Base-by-base conservation (phyloP, 2,797 vertebrate species). In the Mus minutoides region DNA sequence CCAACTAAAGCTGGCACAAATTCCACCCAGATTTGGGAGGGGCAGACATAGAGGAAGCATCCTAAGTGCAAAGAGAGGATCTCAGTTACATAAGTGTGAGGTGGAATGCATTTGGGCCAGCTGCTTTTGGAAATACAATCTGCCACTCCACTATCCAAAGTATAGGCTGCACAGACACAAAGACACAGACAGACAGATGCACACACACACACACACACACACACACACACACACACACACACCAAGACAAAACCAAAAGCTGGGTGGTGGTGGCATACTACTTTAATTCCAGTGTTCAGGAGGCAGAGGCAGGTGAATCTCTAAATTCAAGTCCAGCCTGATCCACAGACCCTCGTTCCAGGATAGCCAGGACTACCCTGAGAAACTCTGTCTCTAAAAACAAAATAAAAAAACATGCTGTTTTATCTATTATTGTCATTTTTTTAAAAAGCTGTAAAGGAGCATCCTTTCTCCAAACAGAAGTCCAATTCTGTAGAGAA, bases 381-480 rank as follows among this genome's bases (percentile, higher is more conserved):
- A 76, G 43, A 26, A 29, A 49, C 26, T 22, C 40, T 76, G 40
- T 46, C 73, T 43, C 40, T 24, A 75, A 43, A 76, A 29, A 29
- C 75, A 46, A 46, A 76, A 29, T 8, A 26, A 46, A 76, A 76
- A 29, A 75, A 43, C 37, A 24, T 14, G 17, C 26, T 49, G 43
- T 34, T 10, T 73, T 71, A 17, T 88, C 73, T 76, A 40, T 26
- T 52, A 3, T 29, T 60, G 21, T 58, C 67, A 29, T 60, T 94
- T 60, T 94, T 92, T 46, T 46, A 29, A 82, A 92, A 71, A 92
- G 37, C 56, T 91, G 3, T 31, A 76, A 84, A 87, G 64, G 17
- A 58, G 2, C 29, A 6, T 85, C 54, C 89, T 94, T 92, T 73
- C 29, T 94, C 43, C 52, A 71, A 77, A 83, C 26, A 88, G 31